Evolutionary conservation across 2,797 vertebrate genomes (phyloP).

Genomic region (Muscicapa striata): DNA sequence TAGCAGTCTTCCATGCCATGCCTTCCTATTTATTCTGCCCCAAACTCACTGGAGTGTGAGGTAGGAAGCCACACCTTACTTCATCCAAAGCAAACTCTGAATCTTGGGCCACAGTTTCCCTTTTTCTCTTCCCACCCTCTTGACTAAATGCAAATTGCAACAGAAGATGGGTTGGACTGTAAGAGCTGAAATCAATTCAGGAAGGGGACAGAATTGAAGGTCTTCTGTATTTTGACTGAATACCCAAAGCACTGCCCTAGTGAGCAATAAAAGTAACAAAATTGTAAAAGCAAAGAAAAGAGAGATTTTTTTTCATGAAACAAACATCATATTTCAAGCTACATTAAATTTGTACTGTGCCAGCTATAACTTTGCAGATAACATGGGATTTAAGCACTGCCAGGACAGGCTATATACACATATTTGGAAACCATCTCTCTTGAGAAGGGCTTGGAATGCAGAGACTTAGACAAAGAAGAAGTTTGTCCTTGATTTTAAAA

Average conservation of each 20-base stretch:
- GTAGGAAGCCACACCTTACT: background rate
- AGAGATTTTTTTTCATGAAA: background rate
- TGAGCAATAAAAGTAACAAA: background rate
- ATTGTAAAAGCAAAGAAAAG: background rate
- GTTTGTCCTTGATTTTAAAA: background rate
- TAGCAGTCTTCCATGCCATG: background rate
- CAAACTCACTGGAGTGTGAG: background rate
- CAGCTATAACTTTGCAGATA: background rate
- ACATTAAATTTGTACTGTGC: background rate
- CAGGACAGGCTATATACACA: background rate
- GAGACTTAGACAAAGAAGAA: background rate
- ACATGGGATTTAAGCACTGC: background rate
- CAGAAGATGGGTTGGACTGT: background rate
- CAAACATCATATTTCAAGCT: background rate
- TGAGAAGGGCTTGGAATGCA: background rate
- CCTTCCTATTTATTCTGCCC: background rate
- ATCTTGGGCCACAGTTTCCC: background rate
- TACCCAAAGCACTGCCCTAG: background rate
- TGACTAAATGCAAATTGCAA: background rate
- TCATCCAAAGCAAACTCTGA: background rate
- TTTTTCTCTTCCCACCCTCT: background rate
- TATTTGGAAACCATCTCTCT: background rate
- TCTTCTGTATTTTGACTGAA: background rate
- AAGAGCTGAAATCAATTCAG: background rate
- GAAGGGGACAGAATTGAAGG: background rate